Evolutionary conservation across 2,888 invertebrate genomes (phyloP).

Genomic region (Trichogramma dendrolimi): DNA sequence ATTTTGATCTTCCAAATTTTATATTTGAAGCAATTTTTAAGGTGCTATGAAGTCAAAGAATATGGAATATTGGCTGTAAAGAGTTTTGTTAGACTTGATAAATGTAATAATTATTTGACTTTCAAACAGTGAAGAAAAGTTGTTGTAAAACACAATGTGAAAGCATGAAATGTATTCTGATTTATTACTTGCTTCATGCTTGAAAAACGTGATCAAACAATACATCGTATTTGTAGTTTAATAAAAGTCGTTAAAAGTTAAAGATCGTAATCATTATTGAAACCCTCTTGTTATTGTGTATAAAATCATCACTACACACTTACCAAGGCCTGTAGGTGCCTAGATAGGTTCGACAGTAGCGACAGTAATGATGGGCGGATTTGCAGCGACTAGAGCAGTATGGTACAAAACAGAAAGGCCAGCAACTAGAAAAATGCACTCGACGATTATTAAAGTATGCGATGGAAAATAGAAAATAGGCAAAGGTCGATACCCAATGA

Average conservation of each 20-base stretch:
- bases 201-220: too few relatives aligned
- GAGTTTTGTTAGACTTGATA: too few relatives aligned
- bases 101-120: too few relatives aligned
- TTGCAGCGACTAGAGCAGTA: constrained; percentile 59
- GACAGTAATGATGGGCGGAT: constrained; percentile 59
- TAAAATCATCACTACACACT: constrained; percentile 60
- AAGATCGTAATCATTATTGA: constrained; percentile 54
- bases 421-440: constrained; percentile 49
- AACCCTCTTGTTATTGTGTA: constrained; percentile 46
- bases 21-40: too few relatives aligned
- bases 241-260: constrained; percentile 16
- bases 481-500: constrained; percentile 30
- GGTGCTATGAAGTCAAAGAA: too few relatives aligned
- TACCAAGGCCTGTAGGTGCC: constrained; percentile 51
- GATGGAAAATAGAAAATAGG: background rate
- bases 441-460: background rate
- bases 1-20: too few relatives aligned
- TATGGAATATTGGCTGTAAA: too few relatives aligned
- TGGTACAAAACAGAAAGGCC: constrained; percentile 59
- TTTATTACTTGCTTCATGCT: too few relatives aligned
- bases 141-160: too few relatives aligned
- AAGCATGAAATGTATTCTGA: too few relatives aligned
- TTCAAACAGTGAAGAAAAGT: too few relatives aligned
- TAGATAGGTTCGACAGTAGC: constrained; percentile 57
- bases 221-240: constrained; percentile 18